Base-by-base conservation (phyloP, 2,888 invertebrate species). In the Imbricaverruca yamaguchii region DNA sequence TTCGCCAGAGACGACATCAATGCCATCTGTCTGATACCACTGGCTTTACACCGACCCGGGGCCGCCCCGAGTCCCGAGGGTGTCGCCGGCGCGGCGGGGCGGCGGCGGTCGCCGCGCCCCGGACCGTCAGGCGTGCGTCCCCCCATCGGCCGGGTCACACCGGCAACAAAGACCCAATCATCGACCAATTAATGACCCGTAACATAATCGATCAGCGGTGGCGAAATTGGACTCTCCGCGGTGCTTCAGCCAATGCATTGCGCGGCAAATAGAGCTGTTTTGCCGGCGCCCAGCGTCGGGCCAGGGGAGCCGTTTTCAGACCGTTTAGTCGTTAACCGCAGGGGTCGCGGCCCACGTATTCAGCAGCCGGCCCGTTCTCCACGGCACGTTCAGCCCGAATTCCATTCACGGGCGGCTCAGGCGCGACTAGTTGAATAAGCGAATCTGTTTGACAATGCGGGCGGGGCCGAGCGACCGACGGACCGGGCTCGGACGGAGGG, bases 321-420 rank as follows among this genome's bases (percentile, higher is more conserved):
- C 65, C 65, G 65, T 65, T 65, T 65, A 65, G 65, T 65, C 65
- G 65, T 65, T 65, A 65, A 65, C 65, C n/a, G n/a, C 65, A 23
- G 65, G 65, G 65, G 65, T 65, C 65, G 65, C n/a, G 23, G 15
- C 65, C 65, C 65, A 65, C 12, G 65, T 9, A 65, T 65, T 65
- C 39, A 65, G 7, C n/a, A 15, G 65, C 65, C 8, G n/a, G 65
- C 65, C 65, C 9, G 9, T 65, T 12, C 65, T 65, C 15, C 65
- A 65, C 8, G 23, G 65, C n/a, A n/a, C 65, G 23, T 12, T 23
- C 9, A 23, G 65, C n/a, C 65, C 65, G 23, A 65, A 65, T 65
- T 65, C 65, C 65, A 65, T 65, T 65, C 65, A 65, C n/a, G 10
- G 10, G n/a, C 7, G n/a, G 65, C 23, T 23, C 65, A n/a, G 65